phyloP scores from a whole-genome alignment of 2,797 vertebrate species.

The Chloroceryle amazona region DNA sequence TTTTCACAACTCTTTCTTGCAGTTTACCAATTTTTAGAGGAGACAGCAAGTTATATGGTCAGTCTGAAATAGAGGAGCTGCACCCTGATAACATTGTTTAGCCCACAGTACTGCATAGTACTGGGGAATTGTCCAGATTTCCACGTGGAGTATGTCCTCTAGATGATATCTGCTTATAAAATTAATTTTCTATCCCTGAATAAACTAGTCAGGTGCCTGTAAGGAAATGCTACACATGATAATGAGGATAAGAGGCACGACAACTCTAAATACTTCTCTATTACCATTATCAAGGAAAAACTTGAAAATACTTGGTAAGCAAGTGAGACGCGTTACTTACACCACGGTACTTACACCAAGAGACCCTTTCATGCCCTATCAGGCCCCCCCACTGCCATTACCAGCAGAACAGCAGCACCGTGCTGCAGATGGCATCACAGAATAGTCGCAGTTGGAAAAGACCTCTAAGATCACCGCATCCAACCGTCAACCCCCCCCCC shows the following conservation, averaged over 20 bases:
- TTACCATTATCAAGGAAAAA: too few relatives aligned
- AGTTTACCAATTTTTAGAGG: rapidly evolving
- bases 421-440: background rate
- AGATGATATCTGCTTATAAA: background rate
- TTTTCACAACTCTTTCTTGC: background rate
- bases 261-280: background rate
- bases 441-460: too few relatives aligned
- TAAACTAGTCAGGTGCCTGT: background rate
- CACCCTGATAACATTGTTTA: rapidly evolving
- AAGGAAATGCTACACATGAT: background rate
- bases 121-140: background rate
- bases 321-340: too few relatives aligned
- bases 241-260: too few relatives aligned
- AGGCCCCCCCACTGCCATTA: too few relatives aligned
- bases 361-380: too few relatives aligned
- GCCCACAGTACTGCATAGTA: background rate
- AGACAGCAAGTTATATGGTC: background rate
- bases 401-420: background rate
- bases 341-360: too few relatives aligned
- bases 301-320: background rate
- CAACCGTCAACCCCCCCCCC: too few relatives aligned
- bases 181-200: background rate
- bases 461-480: too few relatives aligned
- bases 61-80: too few relatives aligned
- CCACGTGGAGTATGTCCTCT: rapidly evolving